Conservation (phyloP, 2,888 invertebrate genomes). For the Harpalus rufipes region DNA sequence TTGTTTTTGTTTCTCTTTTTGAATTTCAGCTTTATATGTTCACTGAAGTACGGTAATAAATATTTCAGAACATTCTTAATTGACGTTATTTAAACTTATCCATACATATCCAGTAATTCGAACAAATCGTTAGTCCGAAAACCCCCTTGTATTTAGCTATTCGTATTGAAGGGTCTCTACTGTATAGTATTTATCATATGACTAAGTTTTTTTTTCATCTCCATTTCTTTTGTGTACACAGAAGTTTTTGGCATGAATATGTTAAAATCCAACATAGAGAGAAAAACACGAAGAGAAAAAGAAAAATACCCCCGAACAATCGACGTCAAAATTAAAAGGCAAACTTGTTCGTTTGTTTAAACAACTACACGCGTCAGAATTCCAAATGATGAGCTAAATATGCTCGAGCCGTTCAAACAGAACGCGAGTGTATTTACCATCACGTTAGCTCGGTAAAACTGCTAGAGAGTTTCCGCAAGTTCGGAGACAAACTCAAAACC, state of each 20-base stretch:
- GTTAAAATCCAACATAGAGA: neutral
- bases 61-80: no score
- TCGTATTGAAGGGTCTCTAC: no score
- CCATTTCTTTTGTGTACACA: no score
- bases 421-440: conserved; percentile 56
- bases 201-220: no score
- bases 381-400: conserved; percentile 51
- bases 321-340: conserved; percentile 17
- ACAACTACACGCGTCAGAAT: conserved; percentile 39
- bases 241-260: neutral
- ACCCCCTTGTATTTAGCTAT: no score
- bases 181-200: no score
- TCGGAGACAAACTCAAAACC: conserved; percentile 39
- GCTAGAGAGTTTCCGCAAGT: conserved; percentile 48
- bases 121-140: no score
- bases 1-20: no score
- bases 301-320: conserved; percentile 8
- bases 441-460: conserved; percentile 58
- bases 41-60: no score
- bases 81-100: no score
- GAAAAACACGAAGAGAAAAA: neutral
- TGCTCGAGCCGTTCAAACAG: conserved; percentile 31
- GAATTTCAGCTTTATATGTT: no score
- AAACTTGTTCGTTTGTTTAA: conserved; percentile 34
- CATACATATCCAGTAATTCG: no score